phyloP scores from a whole-genome alignment of 2,888 invertebrate genomes.

The Orthosia incerta region DNA sequence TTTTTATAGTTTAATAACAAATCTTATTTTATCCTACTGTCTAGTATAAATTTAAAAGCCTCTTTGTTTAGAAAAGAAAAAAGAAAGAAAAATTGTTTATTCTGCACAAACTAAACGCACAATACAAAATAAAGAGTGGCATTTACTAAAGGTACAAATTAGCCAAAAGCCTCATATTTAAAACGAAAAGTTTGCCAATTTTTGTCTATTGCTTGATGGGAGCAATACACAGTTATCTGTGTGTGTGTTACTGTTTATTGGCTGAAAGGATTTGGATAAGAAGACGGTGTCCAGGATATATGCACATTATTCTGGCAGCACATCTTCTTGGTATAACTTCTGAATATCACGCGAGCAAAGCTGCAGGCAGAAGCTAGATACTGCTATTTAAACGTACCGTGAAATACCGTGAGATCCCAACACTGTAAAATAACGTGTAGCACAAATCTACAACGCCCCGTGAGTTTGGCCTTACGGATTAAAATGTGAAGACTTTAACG shows the following conservation, averaged over 20 bases:
- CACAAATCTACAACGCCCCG: background rate
- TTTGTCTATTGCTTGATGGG: too few relatives aligned
- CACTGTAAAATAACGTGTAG: background rate
- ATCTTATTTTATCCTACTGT: too few relatives aligned
- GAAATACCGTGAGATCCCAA: background rate
- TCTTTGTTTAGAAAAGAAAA: too few relatives aligned
- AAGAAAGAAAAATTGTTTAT: too few relatives aligned
- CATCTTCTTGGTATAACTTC: background rate
- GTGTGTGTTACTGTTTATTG: background rate
- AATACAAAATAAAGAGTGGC: too few relatives aligned
- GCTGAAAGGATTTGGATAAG: background rate
- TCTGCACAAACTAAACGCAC: too few relatives aligned
- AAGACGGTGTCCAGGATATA: background rate
- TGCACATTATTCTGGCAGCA: background rate
- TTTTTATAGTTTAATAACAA: too few relatives aligned
- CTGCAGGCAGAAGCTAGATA: background rate
- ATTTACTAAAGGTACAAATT: too few relatives aligned
- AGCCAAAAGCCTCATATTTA: too few relatives aligned
- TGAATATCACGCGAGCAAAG: background rate
- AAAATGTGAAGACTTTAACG: slow-evolving; percentile 14
- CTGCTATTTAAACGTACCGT: background rate
- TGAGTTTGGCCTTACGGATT: background rate
- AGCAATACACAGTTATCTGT: too few relatives aligned
- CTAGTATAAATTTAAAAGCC: too few relatives aligned
- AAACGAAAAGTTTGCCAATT: too few relatives aligned